phyloP scores from a whole-genome alignment of 92 coral and sea anemone genomes.

The Palythoa grandiflora region DNA sequence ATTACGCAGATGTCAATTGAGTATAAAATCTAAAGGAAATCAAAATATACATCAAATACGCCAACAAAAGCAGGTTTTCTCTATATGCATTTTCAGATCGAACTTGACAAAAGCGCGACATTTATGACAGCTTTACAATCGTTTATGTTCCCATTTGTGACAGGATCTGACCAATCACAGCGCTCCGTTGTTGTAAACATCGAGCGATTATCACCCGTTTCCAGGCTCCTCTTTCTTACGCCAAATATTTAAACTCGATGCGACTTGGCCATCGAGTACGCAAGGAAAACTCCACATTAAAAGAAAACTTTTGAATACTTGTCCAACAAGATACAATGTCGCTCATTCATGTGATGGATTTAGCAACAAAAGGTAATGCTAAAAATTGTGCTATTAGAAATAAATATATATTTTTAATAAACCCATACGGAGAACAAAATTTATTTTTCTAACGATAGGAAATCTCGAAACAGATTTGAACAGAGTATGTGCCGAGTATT shows the following conservation, averaged over 20 bases:
- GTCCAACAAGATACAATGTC: conserved; percentile 21
- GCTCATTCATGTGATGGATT: conserved; percentile 46
- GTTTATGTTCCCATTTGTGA: background rate
- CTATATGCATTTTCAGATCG: background rate
- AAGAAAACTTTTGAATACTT: background rate
- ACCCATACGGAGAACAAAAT: background rate
- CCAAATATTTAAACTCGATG: background rate
- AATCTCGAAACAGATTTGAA: background rate
- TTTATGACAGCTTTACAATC: background rate
- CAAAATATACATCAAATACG: background rate
- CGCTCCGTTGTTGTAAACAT: background rate
- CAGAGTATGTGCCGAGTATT: background rate
- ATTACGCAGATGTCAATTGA: background rate
- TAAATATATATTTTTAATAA: background rate
- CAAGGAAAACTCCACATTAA: background rate
- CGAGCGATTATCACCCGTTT: conserved; percentile 2
- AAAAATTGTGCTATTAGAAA: too few species aligned
- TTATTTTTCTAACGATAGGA: background rate
- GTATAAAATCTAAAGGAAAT: background rate
- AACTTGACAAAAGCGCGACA: background rate
- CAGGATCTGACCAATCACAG: conserved; percentile 7
- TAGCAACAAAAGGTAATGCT: conserved; percentile 35
- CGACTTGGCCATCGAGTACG: background rate
- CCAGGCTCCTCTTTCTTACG: conserved; percentile 7
- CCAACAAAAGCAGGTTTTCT: background rate